These are phyloP conservation scores for Venturia canescens DNA, from an alignment of 1,140 invertebrate species.

Conservation along the genomic window DNA sequence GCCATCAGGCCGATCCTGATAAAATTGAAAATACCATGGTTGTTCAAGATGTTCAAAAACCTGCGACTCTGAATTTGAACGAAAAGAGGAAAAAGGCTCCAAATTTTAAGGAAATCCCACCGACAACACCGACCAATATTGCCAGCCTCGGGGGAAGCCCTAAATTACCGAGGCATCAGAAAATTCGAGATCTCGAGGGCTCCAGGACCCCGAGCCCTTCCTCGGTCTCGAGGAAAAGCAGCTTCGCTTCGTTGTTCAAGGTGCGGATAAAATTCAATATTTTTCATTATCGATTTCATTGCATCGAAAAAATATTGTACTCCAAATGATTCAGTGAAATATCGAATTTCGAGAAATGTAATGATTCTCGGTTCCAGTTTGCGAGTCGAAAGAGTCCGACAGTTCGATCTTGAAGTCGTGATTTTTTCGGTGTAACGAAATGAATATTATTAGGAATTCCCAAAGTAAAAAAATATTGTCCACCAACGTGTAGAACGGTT, in stretches of 20 bases:
- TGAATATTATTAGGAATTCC: too few species aligned
- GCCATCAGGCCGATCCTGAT: slow-evolving; percentile 31
- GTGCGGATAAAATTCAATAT: slow-evolving; percentile 73
- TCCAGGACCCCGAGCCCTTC: slow-evolving; percentile 79
- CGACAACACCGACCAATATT: slow-evolving; percentile 62
- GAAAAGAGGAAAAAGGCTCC: slow-evolving; percentile 70
- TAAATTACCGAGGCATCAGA: slow-evolving; percentile 71
- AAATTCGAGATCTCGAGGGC: slow-evolving; percentile 73
- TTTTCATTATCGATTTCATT: not conserved
- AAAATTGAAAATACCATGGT: slow-evolving; percentile 8
- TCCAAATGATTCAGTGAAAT: too few species aligned
- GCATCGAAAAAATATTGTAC: too few species aligned
- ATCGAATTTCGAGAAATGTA: too few species aligned
- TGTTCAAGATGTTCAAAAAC: slow-evolving; percentile 68
- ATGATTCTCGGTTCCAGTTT: too few species aligned
- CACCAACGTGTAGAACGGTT: too few species aligned
- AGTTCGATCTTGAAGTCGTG: too few species aligned
- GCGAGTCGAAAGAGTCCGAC: too few species aligned
- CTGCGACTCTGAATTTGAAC: slow-evolving; percentile 68
- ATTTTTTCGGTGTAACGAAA: too few species aligned
- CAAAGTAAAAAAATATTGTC: too few species aligned
- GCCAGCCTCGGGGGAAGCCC: slow-evolving; percentile 63
- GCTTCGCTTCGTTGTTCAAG: slow-evolving; percentile 87
- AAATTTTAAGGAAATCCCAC: slow-evolving; percentile 68
- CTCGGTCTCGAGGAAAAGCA: slow-evolving; percentile 85